Base-by-base conservation (phyloP, 1,140 invertebrate genomes). In the Hermetia illucens region DNA sequence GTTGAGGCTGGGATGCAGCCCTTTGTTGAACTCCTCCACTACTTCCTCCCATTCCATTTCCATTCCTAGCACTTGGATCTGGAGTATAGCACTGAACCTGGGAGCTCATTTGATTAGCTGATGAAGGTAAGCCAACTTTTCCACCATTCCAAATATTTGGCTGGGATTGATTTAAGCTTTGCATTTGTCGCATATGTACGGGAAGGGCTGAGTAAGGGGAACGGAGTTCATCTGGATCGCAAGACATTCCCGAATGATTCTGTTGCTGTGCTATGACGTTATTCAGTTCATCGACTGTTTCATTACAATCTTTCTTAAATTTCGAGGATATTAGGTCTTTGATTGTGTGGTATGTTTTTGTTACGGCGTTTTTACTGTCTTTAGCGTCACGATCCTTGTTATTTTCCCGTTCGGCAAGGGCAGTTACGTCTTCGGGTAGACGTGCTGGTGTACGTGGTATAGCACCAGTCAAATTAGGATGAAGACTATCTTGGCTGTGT, bases 301-400 rank as follows among this genome's bases (percentile, higher is more conserved):
- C 69, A 22, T 19, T 27, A 13, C 13, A 20, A n/a, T 76, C 74
- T 50, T 73, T 74, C 49, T 77, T 79, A 53, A 87, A 85, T 52
- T 77, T 74, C 58, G 76, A 82, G 4, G 80, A 82, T 49, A 87
- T 81, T 68, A 86, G 84, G 52, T 84, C 82, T 65, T 84, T 85
- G 38, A 87, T 72, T 16, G 81, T 79, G 50, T 84, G 78, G 52
- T 85, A 87, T 1, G 82, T 85, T 55, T 80, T 78, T 27, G 73
- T 74, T 31, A 79, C 65, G 3, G 73, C 70, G 53, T 78, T 78
- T 6, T 72, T 71, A 1, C 66, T 59, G 44, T 71, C 65, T 53
- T 61, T 64, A 8, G 59, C 58, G 61, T 52, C 60, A 52, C 41
- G 48, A 38, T 34, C 61, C 18, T 48, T 61, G 2, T 54, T 61